Conservation (phyloP, 2,888 invertebrate species). For the Euclidia mi region DNA sequence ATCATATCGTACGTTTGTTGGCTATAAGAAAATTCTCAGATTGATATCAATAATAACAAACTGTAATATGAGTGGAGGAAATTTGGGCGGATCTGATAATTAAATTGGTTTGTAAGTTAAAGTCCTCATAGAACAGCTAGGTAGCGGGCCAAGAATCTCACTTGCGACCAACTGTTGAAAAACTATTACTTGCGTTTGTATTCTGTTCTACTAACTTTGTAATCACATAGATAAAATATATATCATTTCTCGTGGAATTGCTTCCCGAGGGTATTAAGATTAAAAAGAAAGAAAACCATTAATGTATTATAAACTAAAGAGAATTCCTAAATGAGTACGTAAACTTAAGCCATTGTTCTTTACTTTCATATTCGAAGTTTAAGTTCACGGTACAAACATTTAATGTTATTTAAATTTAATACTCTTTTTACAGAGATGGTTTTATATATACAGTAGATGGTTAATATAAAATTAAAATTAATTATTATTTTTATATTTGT, state of each 20-base stretch:
- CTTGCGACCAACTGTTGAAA: slow-evolving; percentile 59
- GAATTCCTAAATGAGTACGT: not conserved
- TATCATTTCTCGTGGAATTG: slow-evolving; percentile 24
- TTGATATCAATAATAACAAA: slow-evolving; percentile 53
- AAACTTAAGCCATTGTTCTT: not conserved
- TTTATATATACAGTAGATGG: too few species aligned
- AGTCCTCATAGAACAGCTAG: slow-evolving; percentile 44
- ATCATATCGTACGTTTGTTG: too few species aligned
- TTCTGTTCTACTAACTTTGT: slow-evolving; percentile 38
- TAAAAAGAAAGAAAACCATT: slow-evolving; percentile 21
- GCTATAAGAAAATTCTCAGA: slow-evolving; percentile 5
- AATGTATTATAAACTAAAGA: slow-evolving; percentile 1
- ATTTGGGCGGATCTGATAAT: slow-evolving; percentile 69
- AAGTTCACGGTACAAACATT: too few species aligned
- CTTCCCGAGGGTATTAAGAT: slow-evolving; percentile 26
- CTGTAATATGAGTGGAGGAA: slow-evolving; percentile 53
- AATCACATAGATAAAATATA: slow-evolving; percentile 42
- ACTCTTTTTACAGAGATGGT: too few species aligned
- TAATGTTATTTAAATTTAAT: too few species aligned
- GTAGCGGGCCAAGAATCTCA: slow-evolving; percentile 68
- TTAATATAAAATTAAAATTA: too few species aligned
- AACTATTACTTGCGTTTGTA: slow-evolving; percentile 60
- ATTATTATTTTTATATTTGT: too few species aligned
- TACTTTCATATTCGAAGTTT: not conserved
- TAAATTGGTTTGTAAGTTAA: slow-evolving; percentile 74